These are phyloP conservation scores for Lophura nycthemera DNA, from an alignment of 2,113 vertebrate genomes.

Conservation along the genomic window DNA sequence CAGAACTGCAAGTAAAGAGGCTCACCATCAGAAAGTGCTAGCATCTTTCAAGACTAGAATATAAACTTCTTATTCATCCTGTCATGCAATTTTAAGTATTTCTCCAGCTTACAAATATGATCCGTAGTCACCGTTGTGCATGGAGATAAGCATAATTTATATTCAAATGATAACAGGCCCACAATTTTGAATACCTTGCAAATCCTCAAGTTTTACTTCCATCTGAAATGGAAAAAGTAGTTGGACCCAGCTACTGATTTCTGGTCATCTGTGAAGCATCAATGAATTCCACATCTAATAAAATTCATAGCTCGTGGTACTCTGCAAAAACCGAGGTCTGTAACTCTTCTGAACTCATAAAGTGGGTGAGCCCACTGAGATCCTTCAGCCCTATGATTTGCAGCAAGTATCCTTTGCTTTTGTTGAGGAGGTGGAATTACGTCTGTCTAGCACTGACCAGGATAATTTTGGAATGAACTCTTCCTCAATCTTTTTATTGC, in stretches of 20 bases:
- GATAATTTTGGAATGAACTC: not conserved
- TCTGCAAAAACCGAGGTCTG: not conserved
- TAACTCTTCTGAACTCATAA: not conserved
- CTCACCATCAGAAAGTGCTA: not conserved
- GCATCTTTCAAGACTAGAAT: not conserved
- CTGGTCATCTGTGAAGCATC: not conserved
- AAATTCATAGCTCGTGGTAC: not conserved
- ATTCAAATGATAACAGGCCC: not conserved
- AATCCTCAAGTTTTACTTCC: not conserved
- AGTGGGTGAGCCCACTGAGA: not conserved
- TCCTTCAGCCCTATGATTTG: not conserved
- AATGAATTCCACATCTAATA: not conserved
- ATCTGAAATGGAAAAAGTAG: not conserved
- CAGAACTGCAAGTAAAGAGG: not conserved
- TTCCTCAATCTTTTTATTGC: not conserved
- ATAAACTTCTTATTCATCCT: not conserved
- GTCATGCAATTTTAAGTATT: not conserved
- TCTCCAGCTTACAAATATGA: not conserved
- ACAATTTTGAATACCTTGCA: not conserved
- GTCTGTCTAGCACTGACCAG: not conserved
- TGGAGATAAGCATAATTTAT: not conserved
- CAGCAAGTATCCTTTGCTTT: not conserved
- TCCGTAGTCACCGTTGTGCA: not conserved
- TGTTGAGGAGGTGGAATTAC: not conserved
- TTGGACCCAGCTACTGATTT: not conserved